phyloP scores from a whole-genome alignment of 2,113 vertebrate genomes.

The Bettongia penicillata region DNA sequence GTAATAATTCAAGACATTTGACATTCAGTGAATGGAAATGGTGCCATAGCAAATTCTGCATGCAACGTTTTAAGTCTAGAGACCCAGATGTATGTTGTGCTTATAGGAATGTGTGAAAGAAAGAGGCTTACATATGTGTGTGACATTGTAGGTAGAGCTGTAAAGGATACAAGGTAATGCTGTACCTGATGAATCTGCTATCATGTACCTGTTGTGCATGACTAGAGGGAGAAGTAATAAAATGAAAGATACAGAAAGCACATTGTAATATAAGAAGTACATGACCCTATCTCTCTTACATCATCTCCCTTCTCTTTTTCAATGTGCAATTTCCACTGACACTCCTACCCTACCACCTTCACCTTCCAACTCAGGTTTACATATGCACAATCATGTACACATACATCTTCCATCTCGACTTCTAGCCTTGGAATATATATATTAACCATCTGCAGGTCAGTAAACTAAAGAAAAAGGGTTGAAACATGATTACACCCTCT shows the following conservation, averaged over 20 bases:
- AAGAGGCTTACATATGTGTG: neutral
- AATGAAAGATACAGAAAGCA: neutral
- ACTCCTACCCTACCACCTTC: neutral
- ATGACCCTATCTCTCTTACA: neutral
- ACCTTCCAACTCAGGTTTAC: neutral
- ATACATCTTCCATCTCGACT: neutral
- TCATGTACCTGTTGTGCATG: neutral
- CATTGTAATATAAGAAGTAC: neutral
- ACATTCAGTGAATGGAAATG: neutral
- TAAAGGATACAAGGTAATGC: neutral
- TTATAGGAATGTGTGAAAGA: neutral
- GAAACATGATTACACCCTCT: neutral
- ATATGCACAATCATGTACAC: too few relatives aligned
- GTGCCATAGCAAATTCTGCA: neutral
- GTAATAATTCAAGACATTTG: neutral
- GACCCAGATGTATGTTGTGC: neutral
- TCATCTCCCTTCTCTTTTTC: neutral
- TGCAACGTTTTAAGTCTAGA: neutral
- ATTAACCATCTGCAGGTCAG: neutral
- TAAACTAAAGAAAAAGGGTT: neutral
- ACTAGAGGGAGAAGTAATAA: neutral
- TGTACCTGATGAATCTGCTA: neutral
- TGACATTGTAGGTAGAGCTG: neutral
- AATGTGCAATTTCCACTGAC: neutral
- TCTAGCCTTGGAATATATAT: neutral